Base-by-base conservation (phyloP, 2,888 invertebrate genomes). In the Chrysomela aeneicollis region DNA sequence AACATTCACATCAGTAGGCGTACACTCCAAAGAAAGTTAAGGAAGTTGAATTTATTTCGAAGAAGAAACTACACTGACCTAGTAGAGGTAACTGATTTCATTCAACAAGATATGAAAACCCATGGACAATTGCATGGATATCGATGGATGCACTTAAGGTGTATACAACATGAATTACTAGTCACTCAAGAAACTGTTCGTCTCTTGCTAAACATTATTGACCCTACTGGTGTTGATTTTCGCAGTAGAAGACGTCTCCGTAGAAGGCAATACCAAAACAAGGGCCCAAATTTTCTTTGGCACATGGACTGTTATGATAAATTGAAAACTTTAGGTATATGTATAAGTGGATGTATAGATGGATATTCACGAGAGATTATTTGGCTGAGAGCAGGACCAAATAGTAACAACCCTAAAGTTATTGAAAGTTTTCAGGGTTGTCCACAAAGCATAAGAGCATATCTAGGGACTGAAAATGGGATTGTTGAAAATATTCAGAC, bases 281-380 rank as follows among this genome's bases (percentile, higher is more conserved):
- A 37, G 51, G 66, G 68, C 2, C 66, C 64, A 12, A 69, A 69
- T 59, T 69, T 22, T 50, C 17, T 66, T 12, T 69, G 69, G 69
- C 69, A 66, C 52, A 61, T 58, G 12, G 66, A 69, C 42, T 60
- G 52, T 17, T 69, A 67, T 58, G 67, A 66, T 32, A 68, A 68
- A 47, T 30, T 68, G 19, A 68, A 68, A 63, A 65, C 66, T 8
- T 68, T 50, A 59, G 68, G 61, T 19, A 54, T 67, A 9, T 47
- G 50, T 61, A 67, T 67, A n/a, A 55, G 32, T 57, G 67, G 63
- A 5, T 61, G 59, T 18, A 68, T 68, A 35, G 63, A 65, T 61
- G 65, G 67, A 15, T 68, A 59, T 63, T 68, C 65, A 10, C 37
- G 63, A 22, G n/a, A 61, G 22, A 60, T 68, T 50, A 35, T 68